Evolutionary conservation across 2,888 invertebrate species (phyloP).

Genomic region (Brassicogethes aeneus): DNA sequence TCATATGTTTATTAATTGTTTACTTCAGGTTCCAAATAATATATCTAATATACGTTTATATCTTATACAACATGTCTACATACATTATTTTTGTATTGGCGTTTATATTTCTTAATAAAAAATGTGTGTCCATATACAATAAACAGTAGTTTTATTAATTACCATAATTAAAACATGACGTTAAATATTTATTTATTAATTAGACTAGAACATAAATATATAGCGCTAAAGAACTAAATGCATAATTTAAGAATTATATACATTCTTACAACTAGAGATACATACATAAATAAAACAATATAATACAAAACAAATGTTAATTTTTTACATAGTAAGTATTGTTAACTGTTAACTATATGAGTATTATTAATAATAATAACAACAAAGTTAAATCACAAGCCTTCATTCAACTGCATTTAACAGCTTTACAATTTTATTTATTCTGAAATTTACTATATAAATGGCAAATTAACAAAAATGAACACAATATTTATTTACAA

Average conservation of each 20-base stretch:
- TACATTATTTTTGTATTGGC: background rate
- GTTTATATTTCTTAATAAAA: background rate
- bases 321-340: background rate
- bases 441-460: background rate
- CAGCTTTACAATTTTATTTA: background rate
- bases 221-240: too few relatives aligned
- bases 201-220: slow-evolving; percentile 1
- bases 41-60: background rate
- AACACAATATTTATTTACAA: background rate
- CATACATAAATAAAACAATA: background rate
- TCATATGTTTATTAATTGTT: too few relatives aligned
- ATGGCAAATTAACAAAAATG: background rate
- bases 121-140: background rate
- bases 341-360: too few relatives aligned
- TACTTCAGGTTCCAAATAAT: background rate
- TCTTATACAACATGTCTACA: background rate
- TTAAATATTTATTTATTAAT: background rate
- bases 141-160: too few relatives aligned
- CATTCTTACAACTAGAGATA: too few relatives aligned
- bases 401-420: background rate
- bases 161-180: background rate
- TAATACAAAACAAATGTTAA: too few relatives aligned
- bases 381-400: background rate
- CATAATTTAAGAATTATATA: too few relatives aligned
- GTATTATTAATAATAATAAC: too few relatives aligned